Base-by-base conservation (phyloP, 92 coral and sea anemone genomes). In the Heliopora coerulea region DNA sequence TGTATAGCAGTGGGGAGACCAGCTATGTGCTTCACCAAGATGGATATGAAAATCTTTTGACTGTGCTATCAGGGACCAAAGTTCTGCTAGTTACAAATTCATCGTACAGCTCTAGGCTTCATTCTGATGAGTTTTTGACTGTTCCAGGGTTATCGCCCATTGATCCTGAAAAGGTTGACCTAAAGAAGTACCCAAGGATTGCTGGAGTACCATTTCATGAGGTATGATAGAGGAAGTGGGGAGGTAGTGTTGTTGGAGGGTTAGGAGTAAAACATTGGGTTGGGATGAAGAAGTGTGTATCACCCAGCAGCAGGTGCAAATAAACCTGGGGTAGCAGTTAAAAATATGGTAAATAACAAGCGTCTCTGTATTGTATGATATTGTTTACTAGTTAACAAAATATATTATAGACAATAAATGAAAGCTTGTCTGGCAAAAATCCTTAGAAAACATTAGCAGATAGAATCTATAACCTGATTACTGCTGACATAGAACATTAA, bases 111-210 rank as follows among this genome's bases (percentile, higher is more conserved):
- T 67, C 80, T 28, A 68, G 69, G 42, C 85, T 93, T 54, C 77
- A 85, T 76, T 80, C 89, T 14, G 81, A 90, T 50, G 83, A 83
- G 78, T 82, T 41, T 54, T 60, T 85, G 3, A 85, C 90, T 33
- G 83, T 79, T 1, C 95, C 91, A 5, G 91, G 91, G 18, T 75
- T 89, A 67, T 83, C 98, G 15, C 93, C 98, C 8, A 78, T 93
- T 30, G 83, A 90, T 63, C 98, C 98, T 1, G 98, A 93, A 65
- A 88, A 90, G 15, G 96, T 93, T n/a, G 98, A 93, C 62, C 84
- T 90, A 42, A 68, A 76, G 34, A 83, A 66, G 27, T 89, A 84
- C 72, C 98, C 98, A 1, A 74, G 86, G 37, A 82, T 93, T 1
- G 62, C 84, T 18, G 87, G 88, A 54, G 83, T 90, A 20, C 84